Percentiles rank a stretch among this genome's conserved stretches.
Conservation (phyloP, 2,797 vertebrate species). For the Phylloscopus collybita region DNA sequence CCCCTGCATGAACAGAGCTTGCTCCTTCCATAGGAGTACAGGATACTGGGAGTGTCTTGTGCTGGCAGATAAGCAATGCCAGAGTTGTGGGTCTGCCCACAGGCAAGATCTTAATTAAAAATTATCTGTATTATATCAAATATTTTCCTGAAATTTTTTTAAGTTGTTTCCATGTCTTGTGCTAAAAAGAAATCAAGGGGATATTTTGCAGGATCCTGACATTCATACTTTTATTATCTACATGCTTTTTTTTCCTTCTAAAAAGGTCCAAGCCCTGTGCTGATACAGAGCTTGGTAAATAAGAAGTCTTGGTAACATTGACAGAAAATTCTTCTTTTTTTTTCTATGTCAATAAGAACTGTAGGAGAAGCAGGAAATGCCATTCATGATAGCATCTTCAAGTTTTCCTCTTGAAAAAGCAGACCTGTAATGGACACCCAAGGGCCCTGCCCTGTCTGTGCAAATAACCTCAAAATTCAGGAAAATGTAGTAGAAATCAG, state of each 20-base stretch:
- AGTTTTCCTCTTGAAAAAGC: constrained; percentile 26
- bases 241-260: background rate
- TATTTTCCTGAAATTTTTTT: constrained; percentile 32
- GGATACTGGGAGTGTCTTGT: constrained; percentile 41
- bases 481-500: background rate
- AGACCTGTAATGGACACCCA: background rate
- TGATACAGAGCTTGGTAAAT: background rate
- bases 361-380: constrained; percentile 7
- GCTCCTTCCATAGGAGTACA: background rate
- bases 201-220: background rate
- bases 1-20: background rate
- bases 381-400: constrained; percentile 20
- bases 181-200: background rate
- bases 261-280: background rate
- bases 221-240: background rate
- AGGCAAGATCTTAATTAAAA: constrained; percentile 63
- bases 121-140: constrained; percentile 59
- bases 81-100: constrained; percentile 33
- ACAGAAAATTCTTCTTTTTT: background rate
- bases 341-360: background rate
- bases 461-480: background rate
- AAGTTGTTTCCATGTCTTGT: background rate
- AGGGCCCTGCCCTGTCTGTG: background rate
- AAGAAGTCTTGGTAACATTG: background rate
- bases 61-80: constrained; percentile 43